Evolutionary conservation across 2,797 vertebrate genomes (phyloP).

Genomic region (Eulemur mongoz): DNA sequence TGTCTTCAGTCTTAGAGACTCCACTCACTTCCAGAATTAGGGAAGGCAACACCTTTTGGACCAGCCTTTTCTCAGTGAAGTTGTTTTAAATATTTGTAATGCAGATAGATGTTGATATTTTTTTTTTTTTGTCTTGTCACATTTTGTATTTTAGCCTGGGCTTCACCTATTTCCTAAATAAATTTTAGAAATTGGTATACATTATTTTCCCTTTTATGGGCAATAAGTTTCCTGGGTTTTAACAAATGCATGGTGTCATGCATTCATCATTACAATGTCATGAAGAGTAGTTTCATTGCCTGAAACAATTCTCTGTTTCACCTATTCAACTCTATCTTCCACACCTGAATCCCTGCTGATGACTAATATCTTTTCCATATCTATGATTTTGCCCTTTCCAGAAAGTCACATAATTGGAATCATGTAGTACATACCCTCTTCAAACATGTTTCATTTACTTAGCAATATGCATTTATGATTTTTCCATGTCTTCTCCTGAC

Average conservation of each 20-base stretch:
- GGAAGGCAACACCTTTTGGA: neutral
- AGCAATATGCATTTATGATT: neutral
- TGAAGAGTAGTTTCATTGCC: neutral
- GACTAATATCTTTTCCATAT: neutral
- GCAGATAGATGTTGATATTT: neutral
- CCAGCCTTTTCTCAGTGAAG: neutral
- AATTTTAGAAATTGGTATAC: too few species aligned
- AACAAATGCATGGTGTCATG: neutral
- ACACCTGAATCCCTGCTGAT: neutral
- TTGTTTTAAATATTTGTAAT: neutral
- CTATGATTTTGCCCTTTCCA: neutral
- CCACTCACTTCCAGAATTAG: too few species aligned
- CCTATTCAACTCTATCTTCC: too few species aligned
- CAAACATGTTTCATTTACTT: neutral
- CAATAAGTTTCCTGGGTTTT: neutral
- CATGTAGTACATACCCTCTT: neutral
- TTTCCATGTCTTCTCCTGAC: neutral
- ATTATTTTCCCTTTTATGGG: neutral
- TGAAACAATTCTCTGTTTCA: neutral
- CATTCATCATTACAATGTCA: neutral
- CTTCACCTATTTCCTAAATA: neutral
- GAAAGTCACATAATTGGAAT: neutral
- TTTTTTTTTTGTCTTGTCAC: too few species aligned
- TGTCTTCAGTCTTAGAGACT: neutral
- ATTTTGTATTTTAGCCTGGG: neutral